These are phyloP conservation scores for Tyria jacobaeae DNA, from an alignment of 2,888 invertebrate genomes.

Conservation along the genomic window DNA sequence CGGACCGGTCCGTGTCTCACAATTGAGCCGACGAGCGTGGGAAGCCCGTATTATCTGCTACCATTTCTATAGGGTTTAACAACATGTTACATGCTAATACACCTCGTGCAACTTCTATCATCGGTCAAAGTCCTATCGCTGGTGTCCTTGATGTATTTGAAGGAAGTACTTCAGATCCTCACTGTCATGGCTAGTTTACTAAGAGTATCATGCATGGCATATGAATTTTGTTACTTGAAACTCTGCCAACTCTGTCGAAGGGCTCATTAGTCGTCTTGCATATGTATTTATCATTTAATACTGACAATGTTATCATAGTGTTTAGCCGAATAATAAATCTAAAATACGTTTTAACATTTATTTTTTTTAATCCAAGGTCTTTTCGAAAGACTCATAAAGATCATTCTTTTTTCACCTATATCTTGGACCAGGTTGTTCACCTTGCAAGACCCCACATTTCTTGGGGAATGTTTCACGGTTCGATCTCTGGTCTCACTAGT, in stretches of 20 bases:
- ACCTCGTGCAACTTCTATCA: slow-evolving; percentile 41
- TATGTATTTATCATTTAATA: slow-evolving; percentile 32
- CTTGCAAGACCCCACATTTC: not conserved
- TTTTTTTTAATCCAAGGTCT: not conserved
- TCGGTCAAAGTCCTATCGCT: slow-evolving; percentile 45
- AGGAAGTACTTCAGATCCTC: slow-evolving; percentile 41
- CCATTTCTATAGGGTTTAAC: slow-evolving; percentile 54
- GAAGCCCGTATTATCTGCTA: slow-evolving; percentile 63
- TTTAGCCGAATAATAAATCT: slow-evolving; percentile 13
- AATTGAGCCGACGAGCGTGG: slow-evolving; percentile 63
- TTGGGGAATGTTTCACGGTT: not conserved
- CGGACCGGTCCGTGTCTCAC: slow-evolving; percentile 45
- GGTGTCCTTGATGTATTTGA: slow-evolving; percentile 41
- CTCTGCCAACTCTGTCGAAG: slow-evolving; percentile 45
- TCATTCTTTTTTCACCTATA: not conserved
- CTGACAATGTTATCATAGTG: slow-evolving; percentile 23
- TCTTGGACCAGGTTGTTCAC: not conserved
- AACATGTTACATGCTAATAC: slow-evolving; percentile 52
- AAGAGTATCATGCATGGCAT: slow-evolving; percentile 33
- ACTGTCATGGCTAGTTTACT: slow-evolving; percentile 42
- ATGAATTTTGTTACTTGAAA: slow-evolving; percentile 41
- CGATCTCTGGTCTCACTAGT: too few relatives aligned
- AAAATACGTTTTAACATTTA: too few relatives aligned
- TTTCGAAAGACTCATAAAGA: not conserved
- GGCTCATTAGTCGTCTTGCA: slow-evolving; percentile 31